Conservation (phyloP, 2,888 invertebrate species). For the Tinea pellionella region DNA sequence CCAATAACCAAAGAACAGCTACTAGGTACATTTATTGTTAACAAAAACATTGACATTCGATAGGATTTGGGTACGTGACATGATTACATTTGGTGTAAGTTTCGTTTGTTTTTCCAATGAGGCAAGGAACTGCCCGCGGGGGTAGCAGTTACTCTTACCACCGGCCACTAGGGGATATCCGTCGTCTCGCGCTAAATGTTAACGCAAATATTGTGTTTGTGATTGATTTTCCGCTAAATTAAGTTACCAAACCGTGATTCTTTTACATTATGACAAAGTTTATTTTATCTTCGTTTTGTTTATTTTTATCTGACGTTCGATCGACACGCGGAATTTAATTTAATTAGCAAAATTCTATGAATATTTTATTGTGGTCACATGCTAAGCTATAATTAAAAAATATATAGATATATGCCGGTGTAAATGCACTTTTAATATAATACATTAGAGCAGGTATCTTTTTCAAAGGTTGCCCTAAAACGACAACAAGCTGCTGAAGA, state of each 20-base stretch:
- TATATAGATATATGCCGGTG: no score
- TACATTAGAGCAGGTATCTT: background rate
- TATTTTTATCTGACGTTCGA: no score
- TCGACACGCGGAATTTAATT: no score
- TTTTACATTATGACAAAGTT: conserved; percentile 10
- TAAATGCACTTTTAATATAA: background rate
- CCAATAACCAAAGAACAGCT: background rate
- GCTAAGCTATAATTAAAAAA: no score
- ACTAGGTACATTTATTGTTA: background rate
- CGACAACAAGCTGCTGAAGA: conserved; percentile 98
- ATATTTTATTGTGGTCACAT: no score
- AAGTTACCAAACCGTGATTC: conserved; percentile 37
- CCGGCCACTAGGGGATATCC: conserved; percentile 27
- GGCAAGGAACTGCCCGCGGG: conserved; percentile 19
- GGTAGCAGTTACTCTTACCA: background rate
- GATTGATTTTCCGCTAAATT: conserved; percentile 67
- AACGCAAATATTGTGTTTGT: conserved; percentile 58
- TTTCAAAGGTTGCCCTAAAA: conserved; percentile 87
- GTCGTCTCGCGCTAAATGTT: conserved; percentile 40
- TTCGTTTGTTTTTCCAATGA: conserved; percentile 61
- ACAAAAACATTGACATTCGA: conserved; percentile 8
- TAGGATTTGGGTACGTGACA: conserved; percentile 9
- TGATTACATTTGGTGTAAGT: conserved; percentile 24
- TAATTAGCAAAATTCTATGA: no score
- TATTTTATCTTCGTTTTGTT: background rate